Base-by-base conservation (phyloP, 1,140 invertebrate species). In the Chrysoperla carnea region DNA sequence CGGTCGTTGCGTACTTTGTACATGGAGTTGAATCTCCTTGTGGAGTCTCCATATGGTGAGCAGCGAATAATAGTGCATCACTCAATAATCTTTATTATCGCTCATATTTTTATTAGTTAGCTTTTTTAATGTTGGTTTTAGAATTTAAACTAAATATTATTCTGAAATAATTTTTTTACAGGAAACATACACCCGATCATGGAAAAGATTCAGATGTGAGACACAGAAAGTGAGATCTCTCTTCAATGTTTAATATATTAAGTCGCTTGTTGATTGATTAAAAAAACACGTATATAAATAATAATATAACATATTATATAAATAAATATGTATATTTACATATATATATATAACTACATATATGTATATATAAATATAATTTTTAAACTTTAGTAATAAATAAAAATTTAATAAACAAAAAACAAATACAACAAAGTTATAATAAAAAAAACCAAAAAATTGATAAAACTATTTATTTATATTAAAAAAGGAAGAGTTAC, bases 111-210 rank as follows among this genome's bases (percentile, higher is more conserved):
- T n/a, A n/a, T n/a, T n/a, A n/a, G n/a, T n/a, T n/a, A n/a, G n/a
- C n/a, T n/a, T n/a, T n/a, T n/a, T n/a, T n/a, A n/a, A n/a, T n/a
- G n/a, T n/a, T n/a, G n/a, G n/a, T n/a, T n/a, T n/a, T n/a, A n/a
- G n/a, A n/a, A n/a, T 23, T 23, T 23, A 5, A 23, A 23, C 17
- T 3, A 23, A 23, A 23, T 23, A 23, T 23, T 23, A 23, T 23
- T 23, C 5, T 23, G 2, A n/a, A 33, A 33, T 33, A 33, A 11
- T 33, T 35, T 33, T 17, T 46, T 52, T 48, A 37, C 42, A 59
- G 57, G 47, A 60, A 60, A 51, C 57, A 57, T 41, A 60, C 58
- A 29, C 56, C 58, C n/a, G 58, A 60, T 46, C 53, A 60, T 39
- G 56, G 56, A 33, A 59, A 58, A 50, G 58, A 58, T 14, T 50